A percentile compares a stretch with the other conserved stretches of the same genome.
phyloP scores from a whole-genome alignment of 2,888 invertebrate species.

The Lasioglossum villosulum region DNA sequence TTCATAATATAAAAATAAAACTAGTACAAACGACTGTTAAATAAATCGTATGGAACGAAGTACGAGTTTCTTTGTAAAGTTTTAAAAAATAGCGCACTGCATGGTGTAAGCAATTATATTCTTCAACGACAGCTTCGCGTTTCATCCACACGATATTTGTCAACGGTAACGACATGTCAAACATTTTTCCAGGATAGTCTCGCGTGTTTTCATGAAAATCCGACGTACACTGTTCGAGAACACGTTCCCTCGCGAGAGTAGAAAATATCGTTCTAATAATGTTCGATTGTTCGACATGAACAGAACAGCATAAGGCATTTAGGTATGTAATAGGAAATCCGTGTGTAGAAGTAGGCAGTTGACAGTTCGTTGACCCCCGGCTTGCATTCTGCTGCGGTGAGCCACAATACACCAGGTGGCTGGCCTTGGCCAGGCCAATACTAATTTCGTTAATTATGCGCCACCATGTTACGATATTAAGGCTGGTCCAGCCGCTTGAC shows the following conservation, averaged over 20 bases:
- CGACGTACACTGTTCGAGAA: neutral
- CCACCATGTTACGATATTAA: constrained; percentile 45
- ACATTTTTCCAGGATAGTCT: neutral
- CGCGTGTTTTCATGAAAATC: neutral
- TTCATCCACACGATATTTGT: neutral
- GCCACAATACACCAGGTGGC: constrained; percentile 38
- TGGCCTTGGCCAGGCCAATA: constrained; percentile 51
- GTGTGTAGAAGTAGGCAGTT: neutral
- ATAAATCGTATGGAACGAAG: neutral
- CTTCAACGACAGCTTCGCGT: neutral
- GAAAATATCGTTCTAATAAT: neutral
- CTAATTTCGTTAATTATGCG: constrained; percentile 69
- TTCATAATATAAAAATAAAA: neutral
- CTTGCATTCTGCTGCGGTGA: neutral
- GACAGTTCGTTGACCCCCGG: neutral
- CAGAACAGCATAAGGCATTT: neutral
- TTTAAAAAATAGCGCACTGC: neutral
- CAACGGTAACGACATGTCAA: neutral
- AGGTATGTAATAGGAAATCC: neutral
- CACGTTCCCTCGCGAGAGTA: neutral
- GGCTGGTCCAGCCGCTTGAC: neutral
- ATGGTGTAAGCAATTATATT: neutral
- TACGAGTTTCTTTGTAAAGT: neutral
- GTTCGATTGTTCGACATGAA: neutral
- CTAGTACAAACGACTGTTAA: neutral